Evolutionary conservation across 2,797 vertebrate species (phyloP).

Genomic region (Sebastes trivittatus): DNA sequence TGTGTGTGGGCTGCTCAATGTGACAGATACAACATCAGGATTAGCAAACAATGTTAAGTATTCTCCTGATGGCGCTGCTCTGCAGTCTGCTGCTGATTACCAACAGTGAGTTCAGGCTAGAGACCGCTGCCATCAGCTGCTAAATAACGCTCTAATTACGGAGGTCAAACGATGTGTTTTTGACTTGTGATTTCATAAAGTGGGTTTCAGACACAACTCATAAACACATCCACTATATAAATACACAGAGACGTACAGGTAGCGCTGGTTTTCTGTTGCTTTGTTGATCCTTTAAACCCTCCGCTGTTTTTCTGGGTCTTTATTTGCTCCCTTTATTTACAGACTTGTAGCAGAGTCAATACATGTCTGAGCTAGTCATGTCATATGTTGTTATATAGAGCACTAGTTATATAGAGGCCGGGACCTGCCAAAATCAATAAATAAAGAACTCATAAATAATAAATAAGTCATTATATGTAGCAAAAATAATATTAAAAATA

Average conservation of each 20-base stretch:
- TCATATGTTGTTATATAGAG: too few relatives aligned
- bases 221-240: background rate
- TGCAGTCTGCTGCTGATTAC: background rate
- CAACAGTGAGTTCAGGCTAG: too few relatives aligned
- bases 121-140: too few relatives aligned
- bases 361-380: too few relatives aligned
- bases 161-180: background rate
- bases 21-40: slow-evolving; percentile 35
- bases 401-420: too few relatives aligned
- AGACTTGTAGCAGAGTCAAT: background rate
- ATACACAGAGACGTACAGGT: background rate
- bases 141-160: too few relatives aligned
- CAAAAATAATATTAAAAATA: too few relatives aligned
- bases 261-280: background rate
- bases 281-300: background rate
- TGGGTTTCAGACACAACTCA: background rate
- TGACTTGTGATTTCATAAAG: background rate
- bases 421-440: too few relatives aligned
- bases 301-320: background rate
- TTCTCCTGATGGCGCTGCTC: slow-evolving; percentile 14
- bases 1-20: background rate
- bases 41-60: slow-evolving; percentile 56
- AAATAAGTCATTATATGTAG: too few relatives aligned
- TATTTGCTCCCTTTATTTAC: background rate
- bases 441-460: too few relatives aligned